Evolutionary conservation across 2,113 vertebrate genomes (phyloP), one percentile per base, ranked within the genome.

Genomic region (Pollachius pollachius): DNA sequence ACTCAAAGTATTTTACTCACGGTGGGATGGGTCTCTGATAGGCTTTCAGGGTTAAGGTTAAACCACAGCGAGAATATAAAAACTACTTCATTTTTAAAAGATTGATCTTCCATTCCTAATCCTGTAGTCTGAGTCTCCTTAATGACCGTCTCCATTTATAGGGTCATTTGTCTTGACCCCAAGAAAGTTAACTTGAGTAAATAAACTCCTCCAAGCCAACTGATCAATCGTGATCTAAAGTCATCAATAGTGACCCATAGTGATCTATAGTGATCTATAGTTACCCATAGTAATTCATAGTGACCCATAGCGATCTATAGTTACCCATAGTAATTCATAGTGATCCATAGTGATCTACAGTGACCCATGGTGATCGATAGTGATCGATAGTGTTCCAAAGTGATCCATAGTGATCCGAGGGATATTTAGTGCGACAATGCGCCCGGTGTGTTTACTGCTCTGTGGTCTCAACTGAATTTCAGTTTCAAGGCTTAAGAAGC

Each of bases 161-260:
- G 93, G 94, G 94, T 95, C 94, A 92, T 88, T 90, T 92, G 85
- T 88, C 90, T 89, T 95, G 94, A 94, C 94, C 94, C 69, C 91
- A 91, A 85, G 88, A 92, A 90, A 92, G 93, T 92, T 90, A 88
- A 92, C 71, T 75, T 19, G 86, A 89, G 91, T 9, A 48, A 48
- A 85, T 17, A 57, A 79, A 70, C 30, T 23, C 70, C 66, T 58
- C 12, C 72, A 64, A 60, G 67, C 64, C 34, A 52, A 16, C 12
- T 23, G 23, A 23, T 23, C 23, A 23, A 23, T 23, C 23, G 23
- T 23, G 23, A 23, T 23, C 23, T 23, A 23, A 23, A 23, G 23
- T 23, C 23, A n/a, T n/a, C n/a, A n/a, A n/a, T n/a, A n/a, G n/a
- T n/a, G n/a, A n/a, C n/a, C n/a, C n/a, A n/a, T n/a, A n/a, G n/a